Evolutionary conservation across 2,113 vertebrate genomes (phyloP).

Genomic region (Dinomys branickii): DNA sequence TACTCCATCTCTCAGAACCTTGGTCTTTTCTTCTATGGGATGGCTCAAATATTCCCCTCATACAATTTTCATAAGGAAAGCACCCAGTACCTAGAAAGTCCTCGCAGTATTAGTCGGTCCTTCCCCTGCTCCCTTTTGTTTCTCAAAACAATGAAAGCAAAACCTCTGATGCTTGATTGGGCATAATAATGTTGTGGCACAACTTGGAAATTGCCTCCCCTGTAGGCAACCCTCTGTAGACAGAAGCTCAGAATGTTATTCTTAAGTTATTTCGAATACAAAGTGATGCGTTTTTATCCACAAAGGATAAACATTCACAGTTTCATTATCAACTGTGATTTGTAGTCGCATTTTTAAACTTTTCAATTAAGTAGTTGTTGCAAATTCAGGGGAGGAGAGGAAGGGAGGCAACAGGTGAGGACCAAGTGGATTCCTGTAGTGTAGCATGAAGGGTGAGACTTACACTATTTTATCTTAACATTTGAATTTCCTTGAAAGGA

Average conservation of each 20-base stretch:
- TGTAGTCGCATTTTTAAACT: constrained; percentile 1
- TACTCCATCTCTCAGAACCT: neutral
- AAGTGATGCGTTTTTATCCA: neutral
- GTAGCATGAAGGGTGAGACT: neutral
- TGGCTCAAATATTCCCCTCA: neutral
- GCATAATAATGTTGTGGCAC: neutral
- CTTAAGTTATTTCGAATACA: neutral
- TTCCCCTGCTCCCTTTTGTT: neutral
- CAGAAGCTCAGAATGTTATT: neutral
- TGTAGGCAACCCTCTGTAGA: neutral
- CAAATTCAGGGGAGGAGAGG: neutral
- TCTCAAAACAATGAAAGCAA: constrained; percentile 17
- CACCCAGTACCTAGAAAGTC: neutral
- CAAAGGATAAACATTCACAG: neutral
- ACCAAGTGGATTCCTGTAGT: neutral
- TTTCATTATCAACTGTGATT: neutral
- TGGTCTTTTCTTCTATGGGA: neutral
- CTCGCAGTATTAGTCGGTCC: neutral
- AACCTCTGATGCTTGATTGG: neutral
- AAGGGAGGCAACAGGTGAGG: neutral
- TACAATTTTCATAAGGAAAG: neutral
- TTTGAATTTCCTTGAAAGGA: neutral
- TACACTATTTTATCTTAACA: neutral
- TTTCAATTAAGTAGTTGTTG: neutral
- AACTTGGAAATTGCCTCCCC: neutral